These are phyloP conservation scores for Aphidoletes aphidimyza DNA, from an alignment of 2,888 invertebrate species.

Conservation along the genomic window DNA sequence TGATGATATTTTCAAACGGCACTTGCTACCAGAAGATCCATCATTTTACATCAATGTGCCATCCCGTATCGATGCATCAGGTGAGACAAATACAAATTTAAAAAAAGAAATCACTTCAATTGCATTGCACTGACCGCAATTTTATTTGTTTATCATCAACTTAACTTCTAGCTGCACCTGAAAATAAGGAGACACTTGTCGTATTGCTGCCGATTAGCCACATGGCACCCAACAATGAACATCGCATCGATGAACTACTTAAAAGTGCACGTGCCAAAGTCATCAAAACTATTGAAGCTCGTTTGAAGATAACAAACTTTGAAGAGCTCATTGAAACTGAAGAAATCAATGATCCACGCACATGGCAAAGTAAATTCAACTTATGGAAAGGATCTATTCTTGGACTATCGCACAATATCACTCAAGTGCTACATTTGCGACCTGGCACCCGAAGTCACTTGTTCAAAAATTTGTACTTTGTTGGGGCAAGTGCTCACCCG, in stretches of 20 bases:
- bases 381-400: constrained; percentile 54
- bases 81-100: not conserved
- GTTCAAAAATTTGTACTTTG: constrained; percentile 55
- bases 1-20: constrained; percentile 52
- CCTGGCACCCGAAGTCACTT: constrained; percentile 41
- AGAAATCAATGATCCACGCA: constrained; percentile 43
- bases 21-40: constrained; percentile 53
- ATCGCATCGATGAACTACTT: constrained; percentile 43
- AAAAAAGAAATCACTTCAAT: no score
- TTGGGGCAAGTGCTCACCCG: constrained; percentile 49
- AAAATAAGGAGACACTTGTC: constrained; percentile 52
- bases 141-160: no score
- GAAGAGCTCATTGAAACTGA: constrained; percentile 54
- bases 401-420: constrained; percentile 52
- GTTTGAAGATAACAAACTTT: constrained; percentile 4
- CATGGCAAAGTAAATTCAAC: constrained; percentile 54
- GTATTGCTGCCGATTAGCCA: constrained; percentile 51
- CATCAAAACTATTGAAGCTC: constrained; percentile 26
- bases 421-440: constrained; percentile 34
- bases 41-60: constrained; percentile 53
- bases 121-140: no score
- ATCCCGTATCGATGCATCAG: constrained; percentile 45
- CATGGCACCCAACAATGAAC: constrained; percentile 23
- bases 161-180: constrained; percentile 11
- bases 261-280: constrained; percentile 41